Conservation (phyloP, 2,113 vertebrate genomes). For the Paedocypris sp. region DNA sequence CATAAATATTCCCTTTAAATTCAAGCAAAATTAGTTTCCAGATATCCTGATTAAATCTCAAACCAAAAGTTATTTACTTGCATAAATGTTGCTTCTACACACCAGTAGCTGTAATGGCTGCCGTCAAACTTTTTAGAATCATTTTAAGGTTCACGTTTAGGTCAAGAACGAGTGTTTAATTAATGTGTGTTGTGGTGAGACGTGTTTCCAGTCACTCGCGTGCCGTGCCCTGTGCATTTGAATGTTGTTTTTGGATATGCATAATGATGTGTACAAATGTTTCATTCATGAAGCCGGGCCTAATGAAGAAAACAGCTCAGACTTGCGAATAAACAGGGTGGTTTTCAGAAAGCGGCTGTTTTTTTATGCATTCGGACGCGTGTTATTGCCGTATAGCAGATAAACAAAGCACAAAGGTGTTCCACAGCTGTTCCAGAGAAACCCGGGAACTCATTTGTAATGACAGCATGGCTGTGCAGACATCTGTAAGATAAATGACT, state of each 20-base stretch:
- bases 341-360: no score
- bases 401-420: background rate
- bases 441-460: background rate
- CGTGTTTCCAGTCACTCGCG: background rate
- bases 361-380: no score
- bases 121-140: no score
- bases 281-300: background rate
- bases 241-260: background rate
- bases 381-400: background rate
- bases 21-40: no score
- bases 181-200: no score
- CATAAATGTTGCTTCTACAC: no score
- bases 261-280: background rate
- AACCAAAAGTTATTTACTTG: no score
- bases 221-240: background rate
- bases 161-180: no score
- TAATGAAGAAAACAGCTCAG: background rate
- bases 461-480: slow-evolving; percentile 2
- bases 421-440: background rate
- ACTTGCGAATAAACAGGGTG: background rate
- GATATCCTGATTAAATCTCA: no score
- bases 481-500: slow-evolving; percentile 9
- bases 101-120: no score
- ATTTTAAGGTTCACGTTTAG: no score
- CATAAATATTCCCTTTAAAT: no score